phyloP scores from a whole-genome alignment of 37 sponge, comb jelly and placozoan species.

The Geodia barretti region DNA sequence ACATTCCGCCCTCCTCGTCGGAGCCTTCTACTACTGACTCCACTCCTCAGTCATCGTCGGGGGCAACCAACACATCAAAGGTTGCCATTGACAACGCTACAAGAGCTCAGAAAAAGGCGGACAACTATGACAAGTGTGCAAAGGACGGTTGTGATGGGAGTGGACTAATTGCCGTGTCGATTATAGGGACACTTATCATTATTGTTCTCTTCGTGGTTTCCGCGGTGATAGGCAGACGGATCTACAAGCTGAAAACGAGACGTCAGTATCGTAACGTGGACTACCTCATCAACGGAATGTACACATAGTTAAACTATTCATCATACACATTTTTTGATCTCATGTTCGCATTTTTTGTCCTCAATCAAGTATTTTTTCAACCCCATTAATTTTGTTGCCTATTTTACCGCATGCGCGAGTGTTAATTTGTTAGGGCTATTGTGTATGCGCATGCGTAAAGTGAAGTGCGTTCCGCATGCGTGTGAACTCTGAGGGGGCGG shows the following conservation, averaged over 20 bases:
- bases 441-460: not conserved
- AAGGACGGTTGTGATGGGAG: constrained; percentile 28
- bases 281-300: constrained; percentile 89
- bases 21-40: too few species aligned
- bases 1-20: too few species aligned
- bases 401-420: not conserved
- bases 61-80: too few species aligned
- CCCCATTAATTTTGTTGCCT: too few species aligned
- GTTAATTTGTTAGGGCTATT: too few species aligned
- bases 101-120: not conserved
- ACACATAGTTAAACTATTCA: constrained; percentile 37
- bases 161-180: constrained; percentile 44
- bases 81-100: not conserved
- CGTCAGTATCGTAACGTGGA: constrained; percentile 69
- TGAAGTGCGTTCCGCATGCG: too few species aligned
- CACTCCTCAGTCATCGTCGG: too few species aligned
- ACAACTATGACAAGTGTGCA: not conserved
- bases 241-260: constrained; percentile 7
- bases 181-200: constrained; percentile 36
- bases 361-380: not conserved
- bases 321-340: not conserved
- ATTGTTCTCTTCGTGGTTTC: constrained; percentile 39
- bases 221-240: constrained; percentile 22
- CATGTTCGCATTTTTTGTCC: not conserved
- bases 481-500: too few species aligned